Evolutionary conservation across 1,140 invertebrate genomes (phyloP), one percentile per base, ranked within the genome.

Genomic region (Drosophila bipectinata): DNA sequence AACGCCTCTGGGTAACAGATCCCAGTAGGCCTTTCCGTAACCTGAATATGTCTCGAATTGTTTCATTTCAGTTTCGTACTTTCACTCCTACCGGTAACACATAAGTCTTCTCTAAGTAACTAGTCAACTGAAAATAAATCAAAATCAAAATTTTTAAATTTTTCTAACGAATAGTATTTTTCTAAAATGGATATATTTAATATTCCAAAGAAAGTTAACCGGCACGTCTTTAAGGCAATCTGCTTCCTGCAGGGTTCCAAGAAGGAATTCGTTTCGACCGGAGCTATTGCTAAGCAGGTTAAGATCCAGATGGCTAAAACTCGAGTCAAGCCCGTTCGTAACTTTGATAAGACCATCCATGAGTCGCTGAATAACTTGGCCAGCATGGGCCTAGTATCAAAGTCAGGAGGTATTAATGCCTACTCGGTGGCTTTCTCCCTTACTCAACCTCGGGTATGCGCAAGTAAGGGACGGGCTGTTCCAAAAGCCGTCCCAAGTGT

Each of bases 211-310:
- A 59, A 72, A 12, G 41, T 89, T 0, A 78, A 80, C 57, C 51
- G 68, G 0, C 52, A 76, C 28, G 79, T 89, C 0, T 14, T 72
- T 0, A 77, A 78, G n/a, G 79, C 82, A 0, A 5, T 89, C 1
- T 6, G 21, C 2, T 3, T 4, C 15, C 39, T 87, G 24, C 66
- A 79, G 2, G 5, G 15, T 0, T 21, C 14, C 0, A 4, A 7
- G 0, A 4, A 3, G 0, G 14, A 14, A 6, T 61, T 61, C 55
- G 24, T 64, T 0, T 2, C 24, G 8, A 18, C 24, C 3, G 18
- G 32, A 0, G 8, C 3, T 0, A 76, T 76, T 1, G 7, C 2
- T 0, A 0, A 49, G 0, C 47, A 45, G 12, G 79, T 87, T 0
- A 72, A 54, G n/a, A 28, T 21, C 0, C 60, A 73, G n/a, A 45